These are phyloP conservation scores for Coleophora flavipennella DNA, from an alignment of 2,888 invertebrate species.

Conservation along the genomic window DNA sequence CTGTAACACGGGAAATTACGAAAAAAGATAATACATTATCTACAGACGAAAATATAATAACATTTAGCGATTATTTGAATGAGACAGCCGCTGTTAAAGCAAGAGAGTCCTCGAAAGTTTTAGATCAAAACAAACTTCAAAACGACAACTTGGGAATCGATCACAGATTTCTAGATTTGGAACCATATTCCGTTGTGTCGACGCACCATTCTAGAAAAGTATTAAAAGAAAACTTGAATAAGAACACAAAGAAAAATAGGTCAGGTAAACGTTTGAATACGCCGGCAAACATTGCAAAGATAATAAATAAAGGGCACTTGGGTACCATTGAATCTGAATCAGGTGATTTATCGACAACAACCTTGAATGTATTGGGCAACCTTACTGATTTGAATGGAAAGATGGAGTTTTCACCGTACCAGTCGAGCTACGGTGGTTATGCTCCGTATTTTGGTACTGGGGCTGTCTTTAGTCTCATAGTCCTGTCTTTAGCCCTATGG, in stretches of 20 bases:
- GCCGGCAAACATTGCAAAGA: constrained; percentile 34
- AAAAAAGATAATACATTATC: constrained; percentile 15
- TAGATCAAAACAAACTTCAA: constrained; percentile 48
- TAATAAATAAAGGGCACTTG: constrained; percentile 14
- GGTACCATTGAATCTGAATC: constrained; percentile 21
- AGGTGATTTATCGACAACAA: constrained; percentile 22
- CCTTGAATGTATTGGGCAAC: constrained; percentile 28
- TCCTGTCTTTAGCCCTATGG: constrained; percentile 69
- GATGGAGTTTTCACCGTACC: constrained; percentile 51
- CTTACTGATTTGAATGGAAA: constrained; percentile 40
- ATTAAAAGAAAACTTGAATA: constrained; percentile 17
- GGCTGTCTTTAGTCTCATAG: constrained; percentile 69
- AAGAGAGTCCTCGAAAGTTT: constrained; percentile 40
- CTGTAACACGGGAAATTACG: constrained; percentile 10
- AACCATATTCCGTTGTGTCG: constrained; percentile 25
- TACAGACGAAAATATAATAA: constrained; percentile 34
- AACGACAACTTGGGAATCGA: constrained; percentile 45
- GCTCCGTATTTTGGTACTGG: constrained; percentile 69
- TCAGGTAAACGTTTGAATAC: constrained; percentile 54
- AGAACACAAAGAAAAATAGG: constrained; percentile 24
- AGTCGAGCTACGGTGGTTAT: constrained; percentile 40
- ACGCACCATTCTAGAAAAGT: constrained; percentile 28
- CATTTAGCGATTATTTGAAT: constrained; percentile 36
- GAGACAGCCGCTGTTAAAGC: constrained; percentile 37
- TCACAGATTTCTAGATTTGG: constrained; percentile 44